A percentile compares a stretch with the other conserved stretches of the same genome.
These are phyloP conservation scores for Hetaerina titia DNA, from an alignment of 2,888 invertebrate species.

Conservation along the genomic window DNA sequence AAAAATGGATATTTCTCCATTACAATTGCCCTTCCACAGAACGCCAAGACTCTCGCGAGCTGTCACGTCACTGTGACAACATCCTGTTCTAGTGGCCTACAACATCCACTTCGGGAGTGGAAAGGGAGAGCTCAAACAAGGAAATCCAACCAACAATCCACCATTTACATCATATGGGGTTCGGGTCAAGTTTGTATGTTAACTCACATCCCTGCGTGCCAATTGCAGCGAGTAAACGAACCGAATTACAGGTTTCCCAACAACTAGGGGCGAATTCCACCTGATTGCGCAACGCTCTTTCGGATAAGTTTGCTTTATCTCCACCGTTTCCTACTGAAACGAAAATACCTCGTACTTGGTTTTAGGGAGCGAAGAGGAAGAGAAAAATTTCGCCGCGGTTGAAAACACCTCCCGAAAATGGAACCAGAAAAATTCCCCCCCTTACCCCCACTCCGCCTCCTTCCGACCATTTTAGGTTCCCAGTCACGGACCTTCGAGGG, in stretches of 20 bases:
- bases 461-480: slow-evolving; percentile 19
- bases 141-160: slow-evolving; percentile 17
- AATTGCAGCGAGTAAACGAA: neutral
- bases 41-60: neutral
- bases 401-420: slow-evolving; percentile 9
- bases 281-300: neutral
- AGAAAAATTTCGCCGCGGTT: neutral
- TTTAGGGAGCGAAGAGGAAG: neutral
- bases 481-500: neutral
- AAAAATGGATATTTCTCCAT: neutral
- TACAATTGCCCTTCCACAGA: neutral
- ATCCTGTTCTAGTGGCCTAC: slow-evolving; percentile 60
- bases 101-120: slow-evolving; percentile 37
- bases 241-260: neutral
- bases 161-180: slow-evolving; percentile 33
- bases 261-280: neutral
- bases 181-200: slow-evolving; percentile 10
- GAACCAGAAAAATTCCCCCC: neutral
- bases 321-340: slow-evolving; percentile 3
- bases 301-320: slow-evolving; percentile 15
- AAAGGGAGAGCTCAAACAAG: slow-evolving; percentile 38
- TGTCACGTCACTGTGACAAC: slow-evolving; percentile 21
- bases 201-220: neutral
- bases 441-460: neutral
- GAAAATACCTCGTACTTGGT: neutral